These are phyloP conservation scores for Pseudonaja textilis DNA, from an alignment of 2,113 vertebrate species.

Conservation along the genomic window DNA sequence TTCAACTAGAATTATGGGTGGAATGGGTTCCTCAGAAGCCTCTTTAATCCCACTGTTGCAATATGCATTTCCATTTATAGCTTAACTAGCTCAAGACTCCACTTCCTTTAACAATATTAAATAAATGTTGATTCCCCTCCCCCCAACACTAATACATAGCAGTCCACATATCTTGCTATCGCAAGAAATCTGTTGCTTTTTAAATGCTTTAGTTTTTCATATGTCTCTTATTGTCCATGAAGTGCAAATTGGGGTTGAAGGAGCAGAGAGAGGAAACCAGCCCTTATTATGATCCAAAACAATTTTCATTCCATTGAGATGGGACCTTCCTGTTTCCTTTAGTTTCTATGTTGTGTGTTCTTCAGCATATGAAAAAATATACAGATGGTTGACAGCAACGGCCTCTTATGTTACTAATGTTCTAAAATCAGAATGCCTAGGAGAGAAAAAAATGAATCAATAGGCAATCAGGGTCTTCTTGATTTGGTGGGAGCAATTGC, in stretches of 20 bases:
- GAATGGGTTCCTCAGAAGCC: neutral
- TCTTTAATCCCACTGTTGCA: neutral
- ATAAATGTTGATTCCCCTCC: neutral
- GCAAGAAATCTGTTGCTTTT: neutral
- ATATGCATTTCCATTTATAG: conserved; percentile 15
- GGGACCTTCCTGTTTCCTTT: conserved; percentile 59
- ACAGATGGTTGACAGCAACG: conserved; percentile 45
- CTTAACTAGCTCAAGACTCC: neutral
- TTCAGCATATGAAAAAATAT: conserved; percentile 51
- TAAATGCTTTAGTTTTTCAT: neutral
- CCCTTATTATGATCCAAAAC: conserved; percentile 14
- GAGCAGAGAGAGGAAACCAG: neutral
- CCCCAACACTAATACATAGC: neutral
- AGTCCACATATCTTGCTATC: neutral
- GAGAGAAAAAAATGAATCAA: neutral
- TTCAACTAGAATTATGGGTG: neutral
- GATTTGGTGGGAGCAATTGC: neutral
- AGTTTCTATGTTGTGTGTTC: conserved; percentile 32
- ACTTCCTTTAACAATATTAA: conserved; percentile 1
- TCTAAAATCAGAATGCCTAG: conserved; percentile 49
- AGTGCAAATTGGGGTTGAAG: neutral
- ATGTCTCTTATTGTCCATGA: neutral
- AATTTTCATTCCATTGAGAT: conserved; percentile 33
- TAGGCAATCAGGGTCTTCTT: conserved; percentile 40
- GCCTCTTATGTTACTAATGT: conserved; percentile 34